Evolutionary conservation across 2,113 vertebrate species (phyloP).

Genomic region (Motacilla tschutschensis): DNA sequence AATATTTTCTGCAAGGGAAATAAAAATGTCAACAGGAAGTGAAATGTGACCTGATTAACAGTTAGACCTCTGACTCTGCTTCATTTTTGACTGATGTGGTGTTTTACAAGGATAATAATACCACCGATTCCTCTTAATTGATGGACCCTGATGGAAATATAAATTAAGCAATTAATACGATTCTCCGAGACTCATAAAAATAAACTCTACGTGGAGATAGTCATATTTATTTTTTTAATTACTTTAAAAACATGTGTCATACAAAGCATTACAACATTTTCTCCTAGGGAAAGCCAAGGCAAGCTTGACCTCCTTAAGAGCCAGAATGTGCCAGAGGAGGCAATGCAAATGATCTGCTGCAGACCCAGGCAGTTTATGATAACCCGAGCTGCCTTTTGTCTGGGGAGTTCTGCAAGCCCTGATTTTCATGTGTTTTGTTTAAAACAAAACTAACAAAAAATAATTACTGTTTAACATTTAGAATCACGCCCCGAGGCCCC

Average conservation of each 20-base stretch:
- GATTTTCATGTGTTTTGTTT: background rate
- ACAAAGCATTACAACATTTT: conserved; percentile 1
- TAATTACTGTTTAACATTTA: conserved; percentile 3
- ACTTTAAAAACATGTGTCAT: conserved; percentile 39
- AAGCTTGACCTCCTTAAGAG: background rate
- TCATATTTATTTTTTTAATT: conserved; percentile 49
- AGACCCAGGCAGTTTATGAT: background rate
- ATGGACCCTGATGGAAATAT: conserved; percentile 49
- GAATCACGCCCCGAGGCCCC: background rate
- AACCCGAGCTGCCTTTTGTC: background rate
- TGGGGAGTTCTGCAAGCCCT: background rate
- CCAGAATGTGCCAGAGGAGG: background rate
- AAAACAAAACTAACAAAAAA: conserved; percentile 20
- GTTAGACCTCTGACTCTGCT: conserved; percentile 71
- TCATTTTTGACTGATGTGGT: conserved; percentile 66
- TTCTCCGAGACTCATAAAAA: conserved; percentile 54
- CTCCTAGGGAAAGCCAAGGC: background rate
- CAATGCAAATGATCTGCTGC: background rate
- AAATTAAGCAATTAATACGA: conserved; percentile 63
- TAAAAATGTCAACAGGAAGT: conserved; percentile 76
- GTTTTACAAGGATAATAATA: conserved; percentile 62
- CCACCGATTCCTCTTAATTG: conserved; percentile 56
- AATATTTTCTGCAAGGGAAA: conserved; percentile 74
- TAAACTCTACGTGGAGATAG: conserved; percentile 8
- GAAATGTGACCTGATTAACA: conserved; percentile 77